These are phyloP conservation scores for Eptatretus burgeri DNA, from an alignment of 2,113 vertebrate genomes.

Conservation along the genomic window DNA sequence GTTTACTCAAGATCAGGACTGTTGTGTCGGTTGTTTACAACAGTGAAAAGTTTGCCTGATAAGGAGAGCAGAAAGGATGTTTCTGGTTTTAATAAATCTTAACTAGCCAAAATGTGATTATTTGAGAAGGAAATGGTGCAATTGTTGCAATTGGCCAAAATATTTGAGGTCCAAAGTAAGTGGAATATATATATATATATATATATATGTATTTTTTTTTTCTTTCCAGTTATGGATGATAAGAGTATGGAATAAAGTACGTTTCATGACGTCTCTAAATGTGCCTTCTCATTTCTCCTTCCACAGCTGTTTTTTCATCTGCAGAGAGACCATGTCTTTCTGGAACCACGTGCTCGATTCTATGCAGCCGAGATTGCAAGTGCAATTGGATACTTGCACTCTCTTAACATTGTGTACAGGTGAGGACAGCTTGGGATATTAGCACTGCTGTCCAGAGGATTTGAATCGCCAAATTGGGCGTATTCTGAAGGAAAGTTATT, in stretches of 20 bases:
- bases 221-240: not conserved
- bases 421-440: constrained; percentile 9
- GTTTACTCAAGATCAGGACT: too few species aligned
- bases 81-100: too few species aligned
- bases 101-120: too few species aligned
- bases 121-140: too few species aligned
- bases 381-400: constrained; percentile 33
- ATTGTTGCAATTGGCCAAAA: not conserved
- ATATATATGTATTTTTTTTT: not conserved
- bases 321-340: constrained; percentile 29
- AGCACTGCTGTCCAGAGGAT: too few species aligned
- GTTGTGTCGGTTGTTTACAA: too few species aligned
- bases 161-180: not conserved
- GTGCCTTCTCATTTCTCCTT: not conserved
- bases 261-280: not conserved
- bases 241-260: too few species aligned
- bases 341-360: constrained; percentile 30
- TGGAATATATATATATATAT: not conserved
- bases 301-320: constrained; percentile 33
- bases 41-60: too few species aligned
- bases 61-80: too few species aligned
- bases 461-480: too few species aligned
- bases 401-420: constrained; percentile 36
- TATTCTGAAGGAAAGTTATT: too few species aligned
- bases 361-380: constrained; percentile 34